Percentiles rank a stretch among this genome's conserved stretches.
phyloP scores from a whole-genome alignment of 2,888 invertebrate species.

The Stenodema calcarata region DNA sequence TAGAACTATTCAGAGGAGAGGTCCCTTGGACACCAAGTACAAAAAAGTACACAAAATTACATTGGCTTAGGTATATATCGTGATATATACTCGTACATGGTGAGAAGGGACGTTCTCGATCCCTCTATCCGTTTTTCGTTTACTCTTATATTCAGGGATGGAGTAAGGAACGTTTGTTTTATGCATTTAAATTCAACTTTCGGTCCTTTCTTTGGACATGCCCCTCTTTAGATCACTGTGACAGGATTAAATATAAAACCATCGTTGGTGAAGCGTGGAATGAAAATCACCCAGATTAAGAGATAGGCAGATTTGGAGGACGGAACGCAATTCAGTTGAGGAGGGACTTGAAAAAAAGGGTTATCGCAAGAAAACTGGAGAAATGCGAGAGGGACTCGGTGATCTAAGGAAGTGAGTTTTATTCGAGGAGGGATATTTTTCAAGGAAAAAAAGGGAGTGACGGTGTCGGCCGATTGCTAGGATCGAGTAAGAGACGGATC shows the following conservation, averaged over 20 bases:
- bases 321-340: not conserved
- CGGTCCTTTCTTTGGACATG: not conserved
- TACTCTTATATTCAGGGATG: not conserved
- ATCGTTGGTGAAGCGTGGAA: not conserved
- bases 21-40: too few species aligned
- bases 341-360: not conserved
- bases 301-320: not conserved
- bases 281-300: not conserved
- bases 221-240: not conserved
- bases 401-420: not conserved
- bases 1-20: too few species aligned
- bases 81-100: too few species aligned
- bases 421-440: not conserved
- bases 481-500: not conserved
- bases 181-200: not conserved
- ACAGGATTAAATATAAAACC: not conserved
- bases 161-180: not conserved
- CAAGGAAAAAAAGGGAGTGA: not conserved
- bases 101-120: too few species aligned
- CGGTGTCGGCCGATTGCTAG: not conserved
- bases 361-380: not conserved
- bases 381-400: not conserved
- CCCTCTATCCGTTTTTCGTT: not conserved
- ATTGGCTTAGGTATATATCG: too few species aligned
- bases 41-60: too few species aligned